Evolutionary conservation across 2,888 invertebrate genomes (phyloP).

Genomic region (Oegoconia quadripuncta): DNA sequence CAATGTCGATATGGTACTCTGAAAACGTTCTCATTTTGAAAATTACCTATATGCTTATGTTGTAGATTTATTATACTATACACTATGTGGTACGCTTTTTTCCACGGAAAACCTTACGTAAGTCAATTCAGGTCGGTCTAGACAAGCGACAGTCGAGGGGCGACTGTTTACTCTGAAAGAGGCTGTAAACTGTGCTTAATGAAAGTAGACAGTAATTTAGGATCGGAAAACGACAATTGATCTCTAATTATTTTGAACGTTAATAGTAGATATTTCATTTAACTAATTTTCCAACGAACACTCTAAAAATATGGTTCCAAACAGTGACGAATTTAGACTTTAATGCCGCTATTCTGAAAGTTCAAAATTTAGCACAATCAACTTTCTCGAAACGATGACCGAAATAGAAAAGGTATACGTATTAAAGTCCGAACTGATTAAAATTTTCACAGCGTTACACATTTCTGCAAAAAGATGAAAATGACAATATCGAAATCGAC

Average conservation of each 20-base stretch:
- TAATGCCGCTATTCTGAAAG: no score
- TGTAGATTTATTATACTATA: no score
- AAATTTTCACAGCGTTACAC: constrained; percentile 4
- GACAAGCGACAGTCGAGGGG: constrained; percentile 45
- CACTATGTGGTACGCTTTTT: no score
- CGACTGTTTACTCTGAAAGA: constrained; percentile 39
- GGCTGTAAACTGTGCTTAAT: constrained; percentile 39
- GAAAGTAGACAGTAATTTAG: constrained; percentile 50
- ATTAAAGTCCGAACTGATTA: constrained; percentile 1
- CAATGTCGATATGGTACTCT: no score
- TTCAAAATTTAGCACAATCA: no score
- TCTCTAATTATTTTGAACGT: not conserved
- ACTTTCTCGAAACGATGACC: no score
- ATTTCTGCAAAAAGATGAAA: constrained; percentile 15
- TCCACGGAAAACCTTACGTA: not conserved
- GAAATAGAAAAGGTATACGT: not conserved
- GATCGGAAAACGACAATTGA: constrained; percentile 13
- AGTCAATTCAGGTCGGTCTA: constrained; percentile 40
- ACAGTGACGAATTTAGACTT: no score
- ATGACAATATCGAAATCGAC: constrained; percentile 26
- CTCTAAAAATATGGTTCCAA: no score
- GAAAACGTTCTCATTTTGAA: no score
- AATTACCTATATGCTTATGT: no score
- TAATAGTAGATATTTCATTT: not conserved
- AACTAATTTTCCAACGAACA: no score